Evolutionary conservation across 1,140 invertebrate species (phyloP).

Genomic region (honey bee (Apis mellifera)): DNA sequence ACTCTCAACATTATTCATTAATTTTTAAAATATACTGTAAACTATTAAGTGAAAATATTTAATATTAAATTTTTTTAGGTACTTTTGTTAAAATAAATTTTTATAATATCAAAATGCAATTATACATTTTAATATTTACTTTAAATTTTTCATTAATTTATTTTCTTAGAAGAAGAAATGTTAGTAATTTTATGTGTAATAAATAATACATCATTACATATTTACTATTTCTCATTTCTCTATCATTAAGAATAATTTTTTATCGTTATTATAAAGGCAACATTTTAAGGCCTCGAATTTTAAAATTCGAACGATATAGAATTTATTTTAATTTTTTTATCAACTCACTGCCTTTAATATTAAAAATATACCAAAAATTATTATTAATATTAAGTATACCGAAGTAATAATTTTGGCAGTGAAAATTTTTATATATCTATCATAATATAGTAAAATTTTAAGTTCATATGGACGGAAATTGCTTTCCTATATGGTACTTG

Average conservation of each 20-base stretch:
- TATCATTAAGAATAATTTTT: constrained; percentile 6
- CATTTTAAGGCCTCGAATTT: constrained; percentile 20
- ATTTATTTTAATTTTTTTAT: background rate
- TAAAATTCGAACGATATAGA: background rate
- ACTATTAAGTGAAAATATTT: constrained; percentile 46
- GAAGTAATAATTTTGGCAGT: constrained; percentile 29
- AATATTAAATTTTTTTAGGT: constrained; percentile 57
- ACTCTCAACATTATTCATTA: constrained; percentile 45
- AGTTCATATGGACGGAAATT: constrained; percentile 46
- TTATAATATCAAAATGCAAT: constrained; percentile 36
- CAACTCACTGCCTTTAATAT: constrained; percentile 13
- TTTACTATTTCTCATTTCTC: background rate
- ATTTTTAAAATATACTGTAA: constrained; percentile 40
- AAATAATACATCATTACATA: background rate
- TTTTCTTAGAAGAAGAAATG: constrained; percentile 16
- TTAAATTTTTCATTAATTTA: constrained; percentile 30
- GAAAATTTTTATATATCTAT: constrained; percentile 25
- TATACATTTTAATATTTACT: constrained; percentile 29
- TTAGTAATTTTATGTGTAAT: constrained; percentile 14
- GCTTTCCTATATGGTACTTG: constrained; percentile 28
- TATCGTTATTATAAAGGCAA: constrained; percentile 24
- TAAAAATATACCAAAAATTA: background rate
- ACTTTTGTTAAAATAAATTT: constrained; percentile 55
- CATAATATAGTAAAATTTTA: constrained; percentile 34
- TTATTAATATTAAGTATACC: background rate